Base-by-base conservation (phyloP, 1,140 invertebrate genomes). In the Pantala flavescens region DNA sequence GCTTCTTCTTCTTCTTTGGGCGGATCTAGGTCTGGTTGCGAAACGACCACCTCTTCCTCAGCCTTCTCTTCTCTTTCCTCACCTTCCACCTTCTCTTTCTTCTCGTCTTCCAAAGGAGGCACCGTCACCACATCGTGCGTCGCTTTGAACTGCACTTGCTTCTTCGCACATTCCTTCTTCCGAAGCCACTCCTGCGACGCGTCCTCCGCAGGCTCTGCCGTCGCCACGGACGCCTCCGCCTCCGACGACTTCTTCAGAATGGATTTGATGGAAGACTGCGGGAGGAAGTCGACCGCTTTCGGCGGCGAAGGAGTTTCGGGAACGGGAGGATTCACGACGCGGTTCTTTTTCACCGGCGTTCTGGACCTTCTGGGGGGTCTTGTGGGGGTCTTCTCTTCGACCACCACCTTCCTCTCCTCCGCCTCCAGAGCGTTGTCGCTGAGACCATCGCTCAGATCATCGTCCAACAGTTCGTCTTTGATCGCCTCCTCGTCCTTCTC, bases 201-300 rank as follows among this genome's bases (percentile, higher is more conserved):
- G 70, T 76, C 75, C 55, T 78, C 79, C 28, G 78, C 71, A 19
- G 77, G 49, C 49, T 63, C 49, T 16, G n/a, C 2, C n/a, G 49
- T 63, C n/a, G 43, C 49, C 72, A 76, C 75, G 71, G 78, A 77
- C 74, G 63, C 78, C 72, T 73, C 74, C 43, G 76, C 73, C 12
- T 21, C 49, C 1, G 49, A 2, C 28, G 28, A 5, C 80, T 90
- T 90, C 81, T 90, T 90, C 76, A 90, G 81, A 77, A 90, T 90
- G 23, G 89, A 90, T 82, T 90, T 91, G 79, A 80, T 80, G 23
- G 70, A 3, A 3, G 71, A 23, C 70, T 72, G 28, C 3, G 43
- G 21, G 0, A 63, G 14, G 49, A 63, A 21, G 2, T 16, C 14
- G 28, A 36, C 2, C 12, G n/a, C 49, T 10, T 24, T 74, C 2